Percentiles rank a stretch among this genome's conserved stretches.
Evolutionary conservation across 2,888 invertebrate genomes (phyloP).

Genomic region (Drosophila paranaensis): DNA sequence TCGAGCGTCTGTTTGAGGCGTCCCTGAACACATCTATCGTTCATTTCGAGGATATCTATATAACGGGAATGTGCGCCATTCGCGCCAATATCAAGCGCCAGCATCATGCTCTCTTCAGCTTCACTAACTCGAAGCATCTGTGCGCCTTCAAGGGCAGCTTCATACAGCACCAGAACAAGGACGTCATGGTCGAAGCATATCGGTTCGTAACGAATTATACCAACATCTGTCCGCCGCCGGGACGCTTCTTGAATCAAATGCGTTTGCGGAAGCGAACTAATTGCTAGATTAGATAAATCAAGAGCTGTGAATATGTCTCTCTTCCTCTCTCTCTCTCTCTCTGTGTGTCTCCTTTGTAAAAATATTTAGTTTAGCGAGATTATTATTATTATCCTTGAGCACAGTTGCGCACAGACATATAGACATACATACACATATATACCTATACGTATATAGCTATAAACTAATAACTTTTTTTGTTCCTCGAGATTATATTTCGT

Average conservation of each 20-base stretch:
- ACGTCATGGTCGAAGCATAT: conserved; percentile 85
- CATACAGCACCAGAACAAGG: conserved; percentile 86
- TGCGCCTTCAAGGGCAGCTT: conserved; percentile 86
- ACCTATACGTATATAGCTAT: not conserved
- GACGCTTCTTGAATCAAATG: conserved; percentile 79
- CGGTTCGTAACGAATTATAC: conserved; percentile 81
- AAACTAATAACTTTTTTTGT: conserved; percentile 8
- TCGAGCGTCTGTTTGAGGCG: conserved; percentile 88
- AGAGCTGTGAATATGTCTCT: conserved; percentile 44
- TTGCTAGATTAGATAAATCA: conserved; percentile 44
- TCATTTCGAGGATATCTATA: conserved; percentile 92
- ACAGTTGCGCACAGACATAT: conserved; percentile 6
- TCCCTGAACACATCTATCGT: conserved; percentile 89
- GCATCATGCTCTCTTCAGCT: conserved; percentile 88
- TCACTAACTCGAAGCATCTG: conserved; percentile 84
- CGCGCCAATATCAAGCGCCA: conserved; percentile 87
- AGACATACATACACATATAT: not conserved
- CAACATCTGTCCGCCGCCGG: conserved; percentile 81
- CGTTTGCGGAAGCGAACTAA: conserved; percentile 61
- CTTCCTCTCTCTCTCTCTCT: not conserved
- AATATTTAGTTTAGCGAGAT: not conserved
- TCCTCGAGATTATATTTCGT: conserved; percentile 10
- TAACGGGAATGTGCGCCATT: conserved; percentile 90
- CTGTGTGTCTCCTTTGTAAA: not conserved
- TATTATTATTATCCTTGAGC: not conserved